Evolutionary conservation across 1,140 invertebrate species (phyloP).

Genomic region (Drosophila setifemur): DNA sequence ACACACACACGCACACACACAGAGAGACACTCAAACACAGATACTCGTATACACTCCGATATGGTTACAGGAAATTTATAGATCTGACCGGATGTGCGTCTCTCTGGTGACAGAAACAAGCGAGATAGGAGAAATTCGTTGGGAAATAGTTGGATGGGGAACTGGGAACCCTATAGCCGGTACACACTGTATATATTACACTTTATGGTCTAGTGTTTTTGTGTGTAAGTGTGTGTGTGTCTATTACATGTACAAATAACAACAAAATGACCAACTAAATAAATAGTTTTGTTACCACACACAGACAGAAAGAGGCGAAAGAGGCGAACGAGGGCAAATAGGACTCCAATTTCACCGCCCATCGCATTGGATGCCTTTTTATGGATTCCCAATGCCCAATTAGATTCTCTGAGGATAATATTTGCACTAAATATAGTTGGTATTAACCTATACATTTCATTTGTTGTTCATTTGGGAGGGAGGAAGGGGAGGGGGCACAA

Average conservation of each 20-base stretch:
- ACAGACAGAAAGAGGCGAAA: conserved; percentile 22
- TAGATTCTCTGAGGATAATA: conserved; percentile 8
- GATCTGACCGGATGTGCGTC: conserved; percentile 76
- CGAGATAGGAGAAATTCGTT: conserved; percentile 35
- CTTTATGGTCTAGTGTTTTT: conserved; percentile 15
- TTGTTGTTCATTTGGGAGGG: not conserved
- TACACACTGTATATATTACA: conserved; percentile 26
- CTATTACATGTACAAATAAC: conserved; percentile 78
- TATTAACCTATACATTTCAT: not conserved
- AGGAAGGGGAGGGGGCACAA: not conserved
- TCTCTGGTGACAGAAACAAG: conserved; percentile 70
- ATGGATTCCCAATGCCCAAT: conserved; percentile 34
- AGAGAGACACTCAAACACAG: conserved; percentile 4
- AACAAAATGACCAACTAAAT: conserved; percentile 80
- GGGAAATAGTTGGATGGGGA: conserved; percentile 34
- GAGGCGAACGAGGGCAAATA: conserved; percentile 7
- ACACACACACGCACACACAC: conserved; percentile 39
- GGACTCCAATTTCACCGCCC: conserved; percentile 2
- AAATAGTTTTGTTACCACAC: conserved; percentile 77
- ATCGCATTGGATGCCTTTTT: not conserved
- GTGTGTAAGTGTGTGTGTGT: conserved; percentile 54
- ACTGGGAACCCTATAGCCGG: conserved; percentile 28
- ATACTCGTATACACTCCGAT: not conserved
- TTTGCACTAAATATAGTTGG: conserved; percentile 1
- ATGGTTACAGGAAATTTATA: conserved; percentile 70